Conservation (phyloP, 2,797 vertebrate genomes). For the Sebastolobus alascanus region DNA sequence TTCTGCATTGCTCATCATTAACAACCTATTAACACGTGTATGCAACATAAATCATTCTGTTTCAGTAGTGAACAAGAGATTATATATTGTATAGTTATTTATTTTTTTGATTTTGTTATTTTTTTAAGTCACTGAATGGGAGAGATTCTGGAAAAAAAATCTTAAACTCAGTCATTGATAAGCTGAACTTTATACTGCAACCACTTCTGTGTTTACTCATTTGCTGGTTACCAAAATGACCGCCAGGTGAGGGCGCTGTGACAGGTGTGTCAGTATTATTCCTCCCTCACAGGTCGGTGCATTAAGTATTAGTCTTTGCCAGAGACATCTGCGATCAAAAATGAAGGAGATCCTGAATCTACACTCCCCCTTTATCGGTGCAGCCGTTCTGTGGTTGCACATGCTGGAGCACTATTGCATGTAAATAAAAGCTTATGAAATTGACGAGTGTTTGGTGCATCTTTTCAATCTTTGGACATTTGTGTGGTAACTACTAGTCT, state of each 20-base stretch:
- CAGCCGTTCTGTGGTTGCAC: slow-evolving; percentile 76
- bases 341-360: slow-evolving; percentile 87
- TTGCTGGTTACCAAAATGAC: slow-evolving; percentile 80
- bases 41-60: slow-evolving; percentile 83
- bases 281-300: slow-evolving; percentile 63
- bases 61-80: slow-evolving; percentile 81
- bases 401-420: slow-evolving; percentile 87
- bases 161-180: slow-evolving; percentile 81
- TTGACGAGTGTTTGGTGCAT: slow-evolving; percentile 26
- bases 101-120: slow-evolving; percentile 72
- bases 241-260: slow-evolving; percentile 73
- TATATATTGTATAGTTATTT: slow-evolving; percentile 87
- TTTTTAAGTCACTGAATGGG: slow-evolving; percentile 82
- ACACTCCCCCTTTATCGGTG: slow-evolving; percentile 71
- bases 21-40: slow-evolving; percentile 86
- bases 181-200: slow-evolving; percentile 78
- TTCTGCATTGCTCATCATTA: slow-evolving; percentile 83
- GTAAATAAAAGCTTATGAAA: slow-evolving; percentile 89
- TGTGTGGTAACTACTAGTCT: not conserved
- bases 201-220: slow-evolving; percentile 76
- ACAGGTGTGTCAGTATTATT: slow-evolving; percentile 73
- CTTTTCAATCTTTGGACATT: not conserved
- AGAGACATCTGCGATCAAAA: slow-evolving; percentile 75
- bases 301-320: slow-evolving; percentile 82
- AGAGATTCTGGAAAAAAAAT: slow-evolving; percentile 83